phyloP scores from a whole-genome alignment of 2,113 vertebrate genomes.

The Xiphophorus maculatus region DNA sequence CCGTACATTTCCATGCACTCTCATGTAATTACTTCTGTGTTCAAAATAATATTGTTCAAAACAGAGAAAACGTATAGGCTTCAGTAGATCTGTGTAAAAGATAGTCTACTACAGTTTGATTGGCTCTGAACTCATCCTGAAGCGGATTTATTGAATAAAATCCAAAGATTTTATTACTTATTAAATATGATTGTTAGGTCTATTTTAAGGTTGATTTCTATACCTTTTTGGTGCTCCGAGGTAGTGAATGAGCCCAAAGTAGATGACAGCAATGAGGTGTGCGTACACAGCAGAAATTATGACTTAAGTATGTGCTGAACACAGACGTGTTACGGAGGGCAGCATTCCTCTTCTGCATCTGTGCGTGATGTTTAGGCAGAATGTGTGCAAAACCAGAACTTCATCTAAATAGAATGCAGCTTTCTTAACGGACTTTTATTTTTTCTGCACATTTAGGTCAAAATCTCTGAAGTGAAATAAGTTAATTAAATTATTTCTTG shows the following conservation, averaged over 20 bases:
- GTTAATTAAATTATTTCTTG: background rate
- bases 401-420: background rate
- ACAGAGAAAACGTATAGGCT: conserved; percentile 36
- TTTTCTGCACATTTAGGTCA: background rate
- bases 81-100: conserved; percentile 37
- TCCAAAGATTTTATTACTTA: conserved; percentile 33
- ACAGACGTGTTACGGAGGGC: background rate
- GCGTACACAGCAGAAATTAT: background rate
- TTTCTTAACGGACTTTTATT: background rate
- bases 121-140: conserved; percentile 48
- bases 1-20: conserved; percentile 47
- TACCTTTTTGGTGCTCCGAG: conserved; percentile 41
- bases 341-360: background rate
- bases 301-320: background rate
- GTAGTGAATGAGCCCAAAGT: conserved; percentile 56
- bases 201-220: conserved; percentile 46
- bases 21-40: conserved; percentile 49
- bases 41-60: conserved; percentile 46
- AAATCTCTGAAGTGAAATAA: background rate
- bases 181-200: conserved; percentile 56
- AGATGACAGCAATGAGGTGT: conserved; percentile 40
- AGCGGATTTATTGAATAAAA: conserved; percentile 42
- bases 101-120: conserved; percentile 36
- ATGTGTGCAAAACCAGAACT: background rate
- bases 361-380: background rate